These are phyloP conservation scores for Caenorhabditis afra DNA, from an alignment of 2,888 invertebrate species.

Conservation along the genomic window DNA sequence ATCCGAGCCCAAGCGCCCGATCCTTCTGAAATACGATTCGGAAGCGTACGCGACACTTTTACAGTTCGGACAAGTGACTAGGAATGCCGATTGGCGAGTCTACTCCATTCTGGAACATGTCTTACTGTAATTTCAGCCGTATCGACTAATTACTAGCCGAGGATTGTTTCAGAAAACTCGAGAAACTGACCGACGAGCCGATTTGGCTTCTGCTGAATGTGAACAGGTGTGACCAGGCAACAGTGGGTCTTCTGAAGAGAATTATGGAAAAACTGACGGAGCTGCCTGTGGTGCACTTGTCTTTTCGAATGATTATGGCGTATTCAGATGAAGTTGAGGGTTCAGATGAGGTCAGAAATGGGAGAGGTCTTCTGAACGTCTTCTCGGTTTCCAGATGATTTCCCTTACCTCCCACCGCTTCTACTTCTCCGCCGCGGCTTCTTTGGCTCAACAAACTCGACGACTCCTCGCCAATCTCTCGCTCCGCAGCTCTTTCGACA, in stretches of 20 bases:
- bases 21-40: constrained; percentile 47
- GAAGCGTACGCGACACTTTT: constrained; percentile 47
- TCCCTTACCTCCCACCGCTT: constrained; percentile 30
- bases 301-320: constrained; percentile 39
- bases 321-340: constrained; percentile 36
- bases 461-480: constrained; percentile 36
- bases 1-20: constrained; percentile 19
- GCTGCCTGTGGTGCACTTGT: constrained; percentile 41
- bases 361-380: too few species aligned
- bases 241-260: constrained; percentile 12
- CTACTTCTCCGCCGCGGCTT: constrained; percentile 36
- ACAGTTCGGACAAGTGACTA: constrained; percentile 41
- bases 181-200: constrained; percentile 48
- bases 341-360: not conserved
- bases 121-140: constrained; percentile 9
- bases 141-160: not conserved
- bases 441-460: constrained; percentile 25
- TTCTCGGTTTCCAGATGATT: constrained; percentile 26
- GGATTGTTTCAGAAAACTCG: constrained; percentile 33
- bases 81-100: constrained; percentile 41
- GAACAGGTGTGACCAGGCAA: constrained; percentile 14
- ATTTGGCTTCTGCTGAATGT: constrained; percentile 50
- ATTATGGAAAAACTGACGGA: constrained; percentile 26
- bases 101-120: constrained; percentile 49
- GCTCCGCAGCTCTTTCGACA: constrained; percentile 29